A percentile compares a stretch with the other conserved stretches of the same genome.
phyloP scores from a whole-genome alignment of 2,888 invertebrate genomes.

The Blastobasis lacticolella region DNA sequence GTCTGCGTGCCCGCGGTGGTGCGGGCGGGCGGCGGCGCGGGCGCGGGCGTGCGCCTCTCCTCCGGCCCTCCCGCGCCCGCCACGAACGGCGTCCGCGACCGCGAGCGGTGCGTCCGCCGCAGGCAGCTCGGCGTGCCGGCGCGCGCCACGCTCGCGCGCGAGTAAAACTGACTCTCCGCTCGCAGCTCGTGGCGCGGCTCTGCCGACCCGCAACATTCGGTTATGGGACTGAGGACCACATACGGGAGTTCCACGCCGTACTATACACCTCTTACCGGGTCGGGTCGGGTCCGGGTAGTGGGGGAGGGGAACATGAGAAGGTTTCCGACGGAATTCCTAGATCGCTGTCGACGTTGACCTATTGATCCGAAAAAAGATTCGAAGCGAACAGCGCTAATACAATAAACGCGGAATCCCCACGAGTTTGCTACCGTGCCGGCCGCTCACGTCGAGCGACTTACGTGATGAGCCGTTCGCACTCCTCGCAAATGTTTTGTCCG shows the following conservation, averaged over 20 bases:
- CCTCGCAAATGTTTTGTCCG: conserved; percentile 95
- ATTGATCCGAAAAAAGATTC: neutral
- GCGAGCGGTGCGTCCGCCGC: conserved; percentile 62
- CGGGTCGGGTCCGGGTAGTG: conserved; percentile 28
- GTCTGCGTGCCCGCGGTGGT: conserved; percentile 45
- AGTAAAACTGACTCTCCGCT: conserved; percentile 68
- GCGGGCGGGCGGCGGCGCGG: conserved; percentile 26
- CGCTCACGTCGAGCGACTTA: conserved; percentile 84
- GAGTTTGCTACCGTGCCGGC: conserved; percentile 78
- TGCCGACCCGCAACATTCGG: conserved; percentile 53
- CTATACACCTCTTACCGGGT: conserved; percentile 18
- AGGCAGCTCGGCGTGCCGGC: conserved; percentile 78
- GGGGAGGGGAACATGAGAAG: neutral
- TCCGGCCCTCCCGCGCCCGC: conserved; percentile 61
- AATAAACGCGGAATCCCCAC: conserved; percentile 16
- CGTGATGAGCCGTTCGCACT: conserved; percentile 98
- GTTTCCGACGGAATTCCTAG: too few relatives aligned
- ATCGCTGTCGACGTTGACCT: too few relatives aligned
- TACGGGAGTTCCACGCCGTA: neutral
- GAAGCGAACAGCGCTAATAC: neutral
- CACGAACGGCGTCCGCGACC: conserved; percentile 57
- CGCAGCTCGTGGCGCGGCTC: conserved; percentile 55
- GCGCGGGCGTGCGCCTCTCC: conserved; percentile 31
- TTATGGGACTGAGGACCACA: too few relatives aligned
- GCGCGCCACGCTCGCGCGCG: conserved; percentile 85